Base-by-base conservation (phyloP, 2,888 invertebrate species). In the Lasioglossum figueresi region DNA sequence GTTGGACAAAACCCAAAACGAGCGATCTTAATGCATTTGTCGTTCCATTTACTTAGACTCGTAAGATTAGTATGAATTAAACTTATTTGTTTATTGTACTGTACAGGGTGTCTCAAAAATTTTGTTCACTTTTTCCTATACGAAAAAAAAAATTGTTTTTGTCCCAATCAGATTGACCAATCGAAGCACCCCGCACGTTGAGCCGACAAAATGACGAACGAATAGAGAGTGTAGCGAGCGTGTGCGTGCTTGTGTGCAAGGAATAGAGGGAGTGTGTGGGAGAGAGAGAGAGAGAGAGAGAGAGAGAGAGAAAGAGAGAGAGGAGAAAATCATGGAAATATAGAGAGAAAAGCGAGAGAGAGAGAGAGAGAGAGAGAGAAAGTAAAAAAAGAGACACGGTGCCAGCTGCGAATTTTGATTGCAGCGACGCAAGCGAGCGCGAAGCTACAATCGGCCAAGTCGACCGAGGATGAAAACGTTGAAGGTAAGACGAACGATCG, bases 381-480 rank as follows among this genome's bases (percentile, higher is more conserved):
- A 27, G n/a, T 23, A 37, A 56, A 56, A 63, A 48, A 23, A 48
- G 63, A 83, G 37, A 66, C 45, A 85, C 93, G 93, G 93, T 94
- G 93, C 92, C 93, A 95, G 93, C 93, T 94, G 93, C 94, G 92
- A 94, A 94, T 94, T 94, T 94, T 94, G 93, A 93, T 95, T 95
- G 93, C 95, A 95, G 95, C 94, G 90, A 95, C 94, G 92, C 94
- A 95, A 94, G 91, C 93, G 93, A 94, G 91, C 93, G 93, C 94
- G 92, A 95, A 94, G 93, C 94, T 95, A 91, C 95, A 95, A 93
- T 94, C 95, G 92, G 93, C 95, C 94, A 95, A 95, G 93, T 95
- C 95, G 90, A 94, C 93, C 91, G 95, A 95, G 94, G 95, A 95
- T 93, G 95, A 95, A 84, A 94, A 94, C 91, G 93, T 91, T 93